Base-by-base conservation (phyloP, 2,888 invertebrate genomes). In the Odontocerum albicorne region DNA sequence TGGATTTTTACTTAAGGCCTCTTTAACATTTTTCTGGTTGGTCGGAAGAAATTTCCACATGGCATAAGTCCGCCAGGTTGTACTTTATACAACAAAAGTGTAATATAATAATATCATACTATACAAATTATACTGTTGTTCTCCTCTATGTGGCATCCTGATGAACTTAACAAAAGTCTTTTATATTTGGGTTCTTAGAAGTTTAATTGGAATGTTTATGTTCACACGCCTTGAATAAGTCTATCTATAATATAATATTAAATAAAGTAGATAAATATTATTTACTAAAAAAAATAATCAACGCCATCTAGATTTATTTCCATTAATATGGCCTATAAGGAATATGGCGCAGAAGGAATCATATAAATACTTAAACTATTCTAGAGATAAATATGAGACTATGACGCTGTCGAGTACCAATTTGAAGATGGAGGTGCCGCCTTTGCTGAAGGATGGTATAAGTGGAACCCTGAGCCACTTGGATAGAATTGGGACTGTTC, bases 401-500 rank as follows among this genome's bases (percentile, higher is more conserved):
- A 90, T 81, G 89, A 88, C 32, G 88, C 84, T 59, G 88, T 78
- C 53, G 88, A 84, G 68, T 90, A 90, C 90, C 90, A 90, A 67
- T 88, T 87, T 55, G 87, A 84, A 59, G 87, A 79, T 51, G 86
- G 81, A 55, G 83, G 83, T 64, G 71, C 81, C 67, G 85, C 86
- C 75, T 88, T 88, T 49, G 68, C 66, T 44, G 77, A 74, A 10
- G 90, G 87, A 70, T 94, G 94, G 71, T 94, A 94, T 35, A 94
- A 79, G 73, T 94, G 94, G 71, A 94, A 94, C 44, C 93, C 90
- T 15, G 90, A 86, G 56, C 80, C 79, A 62, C 86, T 85, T 68
- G 90, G 88, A 75, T 92, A 93, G 71, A 92, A 92, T 70, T 92
- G 92, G 4, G 90, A 83, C 72, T 92, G 92, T 68, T 91, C 91